Evolutionary conservation across 2,888 invertebrate genomes (phyloP), one percentile per base, ranked within the genome.

Genomic region (Adela reaumurella): DNA sequence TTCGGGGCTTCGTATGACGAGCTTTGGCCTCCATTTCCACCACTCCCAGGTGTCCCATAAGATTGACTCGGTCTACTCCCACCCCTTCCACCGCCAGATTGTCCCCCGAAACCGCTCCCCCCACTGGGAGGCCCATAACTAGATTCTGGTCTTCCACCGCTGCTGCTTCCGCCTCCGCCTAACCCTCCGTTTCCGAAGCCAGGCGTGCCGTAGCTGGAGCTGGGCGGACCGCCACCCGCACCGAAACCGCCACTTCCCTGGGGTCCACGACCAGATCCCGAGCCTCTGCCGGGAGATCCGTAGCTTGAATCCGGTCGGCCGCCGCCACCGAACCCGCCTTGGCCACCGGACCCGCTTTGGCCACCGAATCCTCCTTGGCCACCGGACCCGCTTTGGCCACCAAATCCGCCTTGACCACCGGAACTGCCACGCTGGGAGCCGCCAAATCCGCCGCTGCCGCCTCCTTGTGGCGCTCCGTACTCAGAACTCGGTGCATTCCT

Each of bases 1-100:
- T 59, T 66, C 42, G 70, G 74, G 19, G 70, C 55, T 20, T 68
- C 74, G 53, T 71, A 70, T 47, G 64, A 60, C 16, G 64, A 60
- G 46, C 64, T 56, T 56, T 67, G 65, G 19, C 62, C 62, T 46
- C 49, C 51, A 29, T 29, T 29, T 19, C 48, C 46, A n/a, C 45
- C 19, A 16, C 19, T n/a, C 10, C 19, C 19, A 5, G 44, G 44
- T 3, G 4, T 11, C 18, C 19, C 17, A 17, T 18, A 44, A 17
- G 17, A 11, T 17, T 44, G 17, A 17, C 6, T 6, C 19, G 20
- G 19, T 19, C 19, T 19, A 5, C n/a, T 35, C 8, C 35, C 35
- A 14, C 45, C 45, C 10, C 20, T 44, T 18, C 17, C 17, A 16
- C 3, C n/a, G 19, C 20, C 46, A 3, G 45, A 49, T 17, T 45